Evolutionary conservation across 2,888 invertebrate genomes (phyloP).

Genomic region (Drosophila meridionalis): DNA sequence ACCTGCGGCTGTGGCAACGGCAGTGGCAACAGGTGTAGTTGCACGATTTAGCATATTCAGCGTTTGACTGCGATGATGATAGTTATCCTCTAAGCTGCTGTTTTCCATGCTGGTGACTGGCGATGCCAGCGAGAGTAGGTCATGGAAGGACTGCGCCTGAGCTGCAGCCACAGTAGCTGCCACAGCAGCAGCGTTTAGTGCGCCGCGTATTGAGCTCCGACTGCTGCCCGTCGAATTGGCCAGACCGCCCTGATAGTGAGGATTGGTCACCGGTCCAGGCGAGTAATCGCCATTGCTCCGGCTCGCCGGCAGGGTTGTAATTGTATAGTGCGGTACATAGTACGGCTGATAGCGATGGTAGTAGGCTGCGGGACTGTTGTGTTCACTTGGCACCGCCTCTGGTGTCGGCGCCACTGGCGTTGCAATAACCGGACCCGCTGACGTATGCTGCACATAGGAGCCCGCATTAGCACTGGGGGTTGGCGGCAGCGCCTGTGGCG

Average conservation of each 20-base stretch:
- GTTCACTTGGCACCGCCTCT: conserved; percentile 31
- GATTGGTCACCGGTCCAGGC: conserved; percentile 44
- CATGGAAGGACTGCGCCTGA: conserved; percentile 65
- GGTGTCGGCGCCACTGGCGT: conserved; percentile 12
- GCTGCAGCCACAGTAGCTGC: conserved; percentile 69
- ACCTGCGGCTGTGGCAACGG: conserved; percentile 46
- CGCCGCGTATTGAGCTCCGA: conserved; percentile 70
- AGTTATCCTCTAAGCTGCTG: conserved; percentile 36
- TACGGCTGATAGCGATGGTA: conserved; percentile 72
- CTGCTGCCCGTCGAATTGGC: conserved; percentile 64
- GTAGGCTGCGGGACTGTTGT: conserved; percentile 57
- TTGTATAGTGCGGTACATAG: conserved; percentile 69
- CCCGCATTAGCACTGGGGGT: conserved; percentile 14
- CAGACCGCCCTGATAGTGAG: conserved; percentile 66
- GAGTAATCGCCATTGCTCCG: conserved; percentile 45
- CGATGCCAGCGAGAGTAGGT: conserved; percentile 56
- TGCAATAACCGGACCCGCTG: conserved; percentile 13
- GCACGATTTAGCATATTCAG: conserved; percentile 43
- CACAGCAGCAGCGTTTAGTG: conserved; percentile 70
- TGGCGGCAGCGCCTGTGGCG: conserved; percentile 19
- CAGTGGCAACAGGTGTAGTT: conserved; percentile 41
- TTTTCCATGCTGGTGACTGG: conserved; percentile 39
- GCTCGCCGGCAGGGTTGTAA: conserved; percentile 56
- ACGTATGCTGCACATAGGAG: conserved; percentile 30
- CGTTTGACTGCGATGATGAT: conserved; percentile 46